These are phyloP conservation scores for Sabellastarte sp. DNA, from an alignment of 2,888 invertebrate genomes.

Conservation along the genomic window DNA sequence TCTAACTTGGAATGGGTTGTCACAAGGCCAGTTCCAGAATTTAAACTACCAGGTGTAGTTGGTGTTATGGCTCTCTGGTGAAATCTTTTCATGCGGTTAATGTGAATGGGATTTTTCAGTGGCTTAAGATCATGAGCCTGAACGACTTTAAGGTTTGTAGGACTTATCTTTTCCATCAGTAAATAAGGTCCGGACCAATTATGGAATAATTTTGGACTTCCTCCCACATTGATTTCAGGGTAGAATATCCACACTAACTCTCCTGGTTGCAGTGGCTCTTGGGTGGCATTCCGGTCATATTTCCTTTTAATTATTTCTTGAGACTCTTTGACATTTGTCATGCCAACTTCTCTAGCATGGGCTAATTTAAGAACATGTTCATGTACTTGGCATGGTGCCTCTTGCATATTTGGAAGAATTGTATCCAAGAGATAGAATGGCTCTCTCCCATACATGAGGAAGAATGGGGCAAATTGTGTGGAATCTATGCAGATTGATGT, in stretches of 20 bases:
- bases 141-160: too few species aligned
- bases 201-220: neutral
- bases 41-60: too few species aligned
- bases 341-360: neutral
- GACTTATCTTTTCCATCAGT: too few species aligned
- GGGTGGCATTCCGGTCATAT: neutral
- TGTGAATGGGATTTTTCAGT: too few species aligned
- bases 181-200: too few species aligned
- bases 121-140: too few species aligned
- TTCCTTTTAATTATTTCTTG: neutral
- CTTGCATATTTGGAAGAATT: neutral
- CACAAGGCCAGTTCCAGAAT: too few species aligned
- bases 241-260: neutral
- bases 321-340: neutral
- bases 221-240: neutral
- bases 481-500: neutral
- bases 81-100: too few species aligned
- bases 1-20: too few species aligned
- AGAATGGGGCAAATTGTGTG: neutral
- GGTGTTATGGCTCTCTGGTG: too few species aligned
- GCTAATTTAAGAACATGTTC: neutral
- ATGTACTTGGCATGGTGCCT: neutral
- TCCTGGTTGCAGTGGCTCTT: neutral
- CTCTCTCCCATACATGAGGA: neutral
- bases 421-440: neutral